Conservation (phyloP, 2,113 vertebrate species). For the Takifugu flavidus region DNA sequence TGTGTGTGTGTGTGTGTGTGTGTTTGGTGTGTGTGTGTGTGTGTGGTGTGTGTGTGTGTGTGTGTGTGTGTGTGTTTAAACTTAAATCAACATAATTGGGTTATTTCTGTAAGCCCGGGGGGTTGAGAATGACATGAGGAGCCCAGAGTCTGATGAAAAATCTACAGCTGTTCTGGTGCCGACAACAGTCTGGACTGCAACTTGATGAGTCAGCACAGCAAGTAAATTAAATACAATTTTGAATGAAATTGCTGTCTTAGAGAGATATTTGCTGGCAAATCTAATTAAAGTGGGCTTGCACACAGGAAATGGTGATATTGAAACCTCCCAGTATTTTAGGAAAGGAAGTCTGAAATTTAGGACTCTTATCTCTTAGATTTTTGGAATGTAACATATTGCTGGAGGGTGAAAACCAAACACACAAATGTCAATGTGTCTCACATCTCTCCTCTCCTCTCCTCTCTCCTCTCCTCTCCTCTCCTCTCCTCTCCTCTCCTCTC, state of each 20-base stretch:
- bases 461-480: neutral
- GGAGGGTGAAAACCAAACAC: too few relatives aligned
- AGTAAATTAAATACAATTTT: neutral
- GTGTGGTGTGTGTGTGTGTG: too few relatives aligned
- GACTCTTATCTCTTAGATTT: too few relatives aligned
- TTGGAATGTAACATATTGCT: too few relatives aligned
- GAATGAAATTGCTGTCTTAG: neutral
- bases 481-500: neutral
- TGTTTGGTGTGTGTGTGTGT: constrained; percentile 1
- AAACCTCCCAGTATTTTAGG: neutral
- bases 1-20: constrained; percentile 13
- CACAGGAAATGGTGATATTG: neutral
- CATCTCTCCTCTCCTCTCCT: neutral
- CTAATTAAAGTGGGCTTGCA: neutral
- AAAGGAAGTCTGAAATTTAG: too few relatives aligned
- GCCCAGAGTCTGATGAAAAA: too few relatives aligned
- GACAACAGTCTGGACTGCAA: neutral
- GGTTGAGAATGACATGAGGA: too few relatives aligned
- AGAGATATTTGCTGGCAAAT: neutral
- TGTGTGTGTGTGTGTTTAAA: too few relatives aligned
- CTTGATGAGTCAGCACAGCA: constrained; percentile 19
- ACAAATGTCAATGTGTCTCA: too few relatives aligned
- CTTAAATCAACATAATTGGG: too few relatives aligned
- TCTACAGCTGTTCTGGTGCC: too few relatives aligned
- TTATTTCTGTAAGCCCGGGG: too few relatives aligned